phyloP scores from a whole-genome alignment of 2,888 invertebrate genomes.

The Galerucella calmariensis region DNA sequence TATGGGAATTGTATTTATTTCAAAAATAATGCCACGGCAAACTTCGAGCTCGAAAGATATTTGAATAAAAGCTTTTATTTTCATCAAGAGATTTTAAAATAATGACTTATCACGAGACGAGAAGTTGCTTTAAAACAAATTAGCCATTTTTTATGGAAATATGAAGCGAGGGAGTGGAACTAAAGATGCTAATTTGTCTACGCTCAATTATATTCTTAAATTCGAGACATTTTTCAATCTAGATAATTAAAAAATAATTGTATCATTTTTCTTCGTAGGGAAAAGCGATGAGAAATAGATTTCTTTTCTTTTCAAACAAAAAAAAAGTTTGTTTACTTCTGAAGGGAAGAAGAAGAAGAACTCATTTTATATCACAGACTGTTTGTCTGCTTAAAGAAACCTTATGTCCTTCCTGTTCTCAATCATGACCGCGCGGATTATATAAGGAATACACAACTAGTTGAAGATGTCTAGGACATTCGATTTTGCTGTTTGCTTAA shows the following conservation, averaged over 20 bases:
- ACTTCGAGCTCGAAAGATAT: constrained; percentile 29
- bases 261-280: constrained; percentile 41
- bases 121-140: constrained; percentile 56
- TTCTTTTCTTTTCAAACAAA: constrained; percentile 2
- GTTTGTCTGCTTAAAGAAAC: not conserved
- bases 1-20: constrained; percentile 25
- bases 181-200: constrained; percentile 50
- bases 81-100: constrained; percentile 55
- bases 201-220: constrained; percentile 44
- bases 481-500: not conserved
- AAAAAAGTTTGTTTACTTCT: not conserved
- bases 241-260: constrained; percentile 48
- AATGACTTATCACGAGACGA: constrained; percentile 59
- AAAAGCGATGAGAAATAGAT: constrained; percentile 21
- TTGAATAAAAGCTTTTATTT: constrained; percentile 45
- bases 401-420: not conserved
- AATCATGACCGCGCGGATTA: not conserved
- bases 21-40: constrained; percentile 25
- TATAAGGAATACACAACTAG: not conserved
- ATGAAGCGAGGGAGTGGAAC: constrained; percentile 41
- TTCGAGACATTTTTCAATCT: constrained; percentile 46
- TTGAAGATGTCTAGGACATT: not conserved
- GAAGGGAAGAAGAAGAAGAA: not conserved
- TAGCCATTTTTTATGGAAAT: constrained; percentile 54
- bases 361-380: not conserved